These are phyloP conservation scores for Tortricodes alternella DNA, from an alignment of 2,888 invertebrate species.

Conservation along the genomic window DNA sequence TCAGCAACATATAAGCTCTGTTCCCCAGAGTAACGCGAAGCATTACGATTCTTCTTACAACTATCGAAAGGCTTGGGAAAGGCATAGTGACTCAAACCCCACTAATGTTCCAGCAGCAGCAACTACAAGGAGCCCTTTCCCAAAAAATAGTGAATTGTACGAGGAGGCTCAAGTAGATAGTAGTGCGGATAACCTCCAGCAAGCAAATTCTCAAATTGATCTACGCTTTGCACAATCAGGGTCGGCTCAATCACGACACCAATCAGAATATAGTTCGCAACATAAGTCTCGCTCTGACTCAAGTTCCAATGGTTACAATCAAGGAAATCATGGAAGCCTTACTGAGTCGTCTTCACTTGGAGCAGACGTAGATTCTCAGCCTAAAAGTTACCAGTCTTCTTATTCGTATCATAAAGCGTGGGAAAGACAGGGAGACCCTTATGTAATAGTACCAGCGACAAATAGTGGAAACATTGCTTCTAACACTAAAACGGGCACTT, in stretches of 20 bases:
- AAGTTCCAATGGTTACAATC: slow-evolving; percentile 40
- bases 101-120: slow-evolving; percentile 40
- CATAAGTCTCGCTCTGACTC: slow-evolving; percentile 32
- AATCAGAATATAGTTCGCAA: slow-evolving; percentile 45
- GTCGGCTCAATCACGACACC: slow-evolving; percentile 49
- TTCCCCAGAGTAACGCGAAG: slow-evolving; percentile 49
- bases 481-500: slow-evolving; percentile 44
- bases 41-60: slow-evolving; percentile 70
- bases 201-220: slow-evolving; percentile 45
- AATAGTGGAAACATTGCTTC: slow-evolving; percentile 35
- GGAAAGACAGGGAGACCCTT: slow-evolving; percentile 79
- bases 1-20: slow-evolving; percentile 40
- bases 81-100: slow-evolving; percentile 57
- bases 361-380: slow-evolving; percentile 50
- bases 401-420: slow-evolving; percentile 79
- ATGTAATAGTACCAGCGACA: slow-evolving; percentile 66
- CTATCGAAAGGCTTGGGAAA: slow-evolving; percentile 75
- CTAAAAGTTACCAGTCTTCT: slow-evolving; percentile 75
- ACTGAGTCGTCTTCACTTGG: slow-evolving; percentile 39
- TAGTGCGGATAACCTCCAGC: slow-evolving; percentile 39
- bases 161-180: slow-evolving; percentile 51
- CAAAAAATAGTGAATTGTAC: slow-evolving; percentile 58
- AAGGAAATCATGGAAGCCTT: slow-evolving; percentile 39
- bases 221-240: slow-evolving; percentile 47
- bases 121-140: slow-evolving; percentile 52